Evolutionary conservation across 2,888 invertebrate genomes (phyloP).

Genomic region (Piscicola geometra): DNA sequence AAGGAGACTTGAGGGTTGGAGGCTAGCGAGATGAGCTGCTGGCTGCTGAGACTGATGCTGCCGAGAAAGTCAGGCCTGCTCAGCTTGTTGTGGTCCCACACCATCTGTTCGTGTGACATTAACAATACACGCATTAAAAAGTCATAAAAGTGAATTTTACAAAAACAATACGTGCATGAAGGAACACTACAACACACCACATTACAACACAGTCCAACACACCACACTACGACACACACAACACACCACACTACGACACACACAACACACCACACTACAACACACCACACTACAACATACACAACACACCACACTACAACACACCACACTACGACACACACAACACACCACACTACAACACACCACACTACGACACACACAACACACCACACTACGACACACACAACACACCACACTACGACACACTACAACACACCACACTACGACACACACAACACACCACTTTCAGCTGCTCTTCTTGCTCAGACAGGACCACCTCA

Average conservation of each 20-base stretch:
- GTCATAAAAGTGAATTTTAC: background rate
- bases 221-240: too few species aligned
- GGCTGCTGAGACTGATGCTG: conserved; percentile 57
- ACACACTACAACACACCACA: background rate
- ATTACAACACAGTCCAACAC: too few species aligned
- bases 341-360: background rate
- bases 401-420: background rate
- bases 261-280: too few species aligned
- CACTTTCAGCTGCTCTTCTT: conserved; percentile 58
- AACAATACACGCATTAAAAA: too few species aligned
- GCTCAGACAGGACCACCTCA: conserved; percentile 57
- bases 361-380: conserved; percentile 42
- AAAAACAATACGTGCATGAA: background rate
- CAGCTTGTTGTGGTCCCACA: conserved; percentile 61
- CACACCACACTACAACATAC: too few species aligned
- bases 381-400: too few species aligned
- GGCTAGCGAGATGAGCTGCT: conserved; percentile 58
- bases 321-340: too few species aligned
- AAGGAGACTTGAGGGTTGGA: conserved; percentile 7
- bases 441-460: background rate
- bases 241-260: too few species aligned
- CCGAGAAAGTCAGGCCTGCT: conserved; percentile 61
- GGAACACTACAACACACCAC: background rate
- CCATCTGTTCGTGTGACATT: conserved; percentile 54
- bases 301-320: too few species aligned